These are phyloP conservation scores for Spondyliosoma cantharus DNA, from an alignment of 2,797 vertebrate species.

Conservation along the genomic window DNA sequence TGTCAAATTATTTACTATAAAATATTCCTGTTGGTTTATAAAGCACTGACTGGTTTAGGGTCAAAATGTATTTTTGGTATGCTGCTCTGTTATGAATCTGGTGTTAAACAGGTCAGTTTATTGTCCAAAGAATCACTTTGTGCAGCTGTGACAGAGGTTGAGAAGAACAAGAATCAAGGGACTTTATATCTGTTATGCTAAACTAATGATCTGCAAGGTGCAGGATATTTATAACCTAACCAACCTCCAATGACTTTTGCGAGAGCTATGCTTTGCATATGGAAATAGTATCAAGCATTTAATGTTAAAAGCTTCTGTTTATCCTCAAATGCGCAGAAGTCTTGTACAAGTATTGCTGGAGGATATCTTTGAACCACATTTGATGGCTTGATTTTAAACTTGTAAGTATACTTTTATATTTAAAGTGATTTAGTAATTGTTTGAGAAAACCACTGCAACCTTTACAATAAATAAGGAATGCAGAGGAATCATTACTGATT, in stretches of 20 bases:
- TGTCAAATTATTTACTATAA: too few relatives aligned
- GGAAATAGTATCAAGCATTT: background rate
- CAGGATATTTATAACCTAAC: background rate
- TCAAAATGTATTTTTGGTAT: too few relatives aligned
- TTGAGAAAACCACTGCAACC: background rate
- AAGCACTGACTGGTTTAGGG: too few relatives aligned
- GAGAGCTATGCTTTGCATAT: constrained; percentile 16
- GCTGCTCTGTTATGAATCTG: too few relatives aligned
- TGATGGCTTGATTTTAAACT: background rate
- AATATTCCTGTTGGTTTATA: too few relatives aligned
- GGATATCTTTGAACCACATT: background rate
- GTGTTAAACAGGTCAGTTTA: too few relatives aligned
- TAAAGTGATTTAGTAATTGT: background rate
- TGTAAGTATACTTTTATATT: constrained; percentile 16
- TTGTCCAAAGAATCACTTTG: too few relatives aligned
- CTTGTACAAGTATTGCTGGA: background rate
- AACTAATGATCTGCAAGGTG: background rate
- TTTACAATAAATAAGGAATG: background rate
- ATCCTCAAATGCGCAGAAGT: background rate
- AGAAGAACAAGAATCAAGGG: background rate
- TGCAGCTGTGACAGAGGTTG: background rate
- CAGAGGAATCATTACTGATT: background rate
- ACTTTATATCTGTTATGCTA: background rate
- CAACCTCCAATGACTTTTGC: background rate
- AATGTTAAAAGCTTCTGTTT: too few relatives aligned